Base-by-base conservation (phyloP, 92 coral and sea anemone species). In the Meandrina meandrites region DNA sequence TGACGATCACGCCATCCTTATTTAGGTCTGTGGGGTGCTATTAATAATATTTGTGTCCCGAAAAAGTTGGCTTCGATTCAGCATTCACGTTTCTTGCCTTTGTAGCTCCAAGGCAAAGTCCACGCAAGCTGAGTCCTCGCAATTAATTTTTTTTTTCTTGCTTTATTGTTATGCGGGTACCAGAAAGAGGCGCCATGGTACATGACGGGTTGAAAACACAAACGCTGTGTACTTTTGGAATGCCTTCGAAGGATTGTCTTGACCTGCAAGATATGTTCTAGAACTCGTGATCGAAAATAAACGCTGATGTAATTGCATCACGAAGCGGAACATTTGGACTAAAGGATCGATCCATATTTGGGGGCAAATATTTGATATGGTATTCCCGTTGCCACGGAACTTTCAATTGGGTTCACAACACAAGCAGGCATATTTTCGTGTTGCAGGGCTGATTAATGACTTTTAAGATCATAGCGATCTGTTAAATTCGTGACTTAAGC, bases 261-360 rank as follows among this genome's bases (percentile, higher is more conserved):
- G 40, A 58, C 71, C 71, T 31, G 50, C 0, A 34, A 22, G 45
- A 67, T 31, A 79, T 27, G 71, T 83, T 83, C 79, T 54, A 73
- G 87, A 83, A 83, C 72, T 72, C 87, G 70, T 54, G 79, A 72
- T 83, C 79, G 70, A 83, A 83, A 83, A 83, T 83, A 83, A 73
- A 83, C 56, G 17, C 57, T 83, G 87, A 73, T 54, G 79, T 83
- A 75, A 83, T 74, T 83, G 80, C 80, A 83, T 66, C 71, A 15
- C 87, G 71, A 51, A 73, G 87, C 87, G 87, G 87, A 83, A 83
- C 79, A 53, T 72, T 73, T 21, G 0, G 35, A 45, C 27, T 56
- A 42, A 70, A 71, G 86, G 78, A 13, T 69, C 78, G 76, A 45
- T 70, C 86, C 86, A 50, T 83, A 32, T 83, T 72, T 48, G 42